Percentiles rank a stretch among this genome's conserved stretches.
Evolutionary conservation across 1,140 invertebrate species (phyloP).

Genomic region (Heliothis virescens): DNA sequence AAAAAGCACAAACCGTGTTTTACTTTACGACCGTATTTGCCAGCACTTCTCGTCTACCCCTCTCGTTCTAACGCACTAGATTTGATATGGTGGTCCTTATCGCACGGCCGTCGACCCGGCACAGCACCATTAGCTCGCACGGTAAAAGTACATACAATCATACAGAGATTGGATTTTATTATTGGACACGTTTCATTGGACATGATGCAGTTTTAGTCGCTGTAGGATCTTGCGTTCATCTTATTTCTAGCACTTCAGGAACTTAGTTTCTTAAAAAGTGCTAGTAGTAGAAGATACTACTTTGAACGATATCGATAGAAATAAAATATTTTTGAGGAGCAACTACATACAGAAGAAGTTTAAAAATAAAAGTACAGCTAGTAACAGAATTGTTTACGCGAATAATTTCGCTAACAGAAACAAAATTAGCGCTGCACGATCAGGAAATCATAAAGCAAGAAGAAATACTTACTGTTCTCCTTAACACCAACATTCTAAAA

Average conservation of each 20-base stretch:
- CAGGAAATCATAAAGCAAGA: conserved; percentile 41
- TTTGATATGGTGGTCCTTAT: conserved; percentile 57
- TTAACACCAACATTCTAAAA: conserved; percentile 21
- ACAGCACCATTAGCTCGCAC: conserved; percentile 56
- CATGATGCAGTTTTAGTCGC: conserved; percentile 33
- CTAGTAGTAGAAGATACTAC: neutral
- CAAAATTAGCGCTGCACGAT: conserved; percentile 21
- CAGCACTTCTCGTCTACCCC: conserved; percentile 56
- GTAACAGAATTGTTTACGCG: neutral
- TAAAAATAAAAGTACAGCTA: conserved; percentile 6
- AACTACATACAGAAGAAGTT: conserved; percentile 6
- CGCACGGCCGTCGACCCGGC: conserved; percentile 75
- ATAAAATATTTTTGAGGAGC: neutral
- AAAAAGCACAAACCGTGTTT: conserved; percentile 72
- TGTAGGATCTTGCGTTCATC: conserved; percentile 15
- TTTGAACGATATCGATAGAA: neutral
- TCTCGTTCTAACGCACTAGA: conserved; percentile 54
- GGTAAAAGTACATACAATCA: conserved; percentile 58
- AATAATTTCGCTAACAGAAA: conserved; percentile 22
- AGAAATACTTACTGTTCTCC: conserved; percentile 12
- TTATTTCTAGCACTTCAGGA: neutral
- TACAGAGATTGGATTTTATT: conserved; percentile 55
- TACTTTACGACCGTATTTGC: conserved; percentile 76
- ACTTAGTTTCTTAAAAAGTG: too few species aligned
- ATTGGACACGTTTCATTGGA: conserved; percentile 52